Evolutionary conservation across 2,797 vertebrate genomes (phyloP), one percentile per base, ranked within the genome.

Genomic region (Cottoperca gobio): DNA sequence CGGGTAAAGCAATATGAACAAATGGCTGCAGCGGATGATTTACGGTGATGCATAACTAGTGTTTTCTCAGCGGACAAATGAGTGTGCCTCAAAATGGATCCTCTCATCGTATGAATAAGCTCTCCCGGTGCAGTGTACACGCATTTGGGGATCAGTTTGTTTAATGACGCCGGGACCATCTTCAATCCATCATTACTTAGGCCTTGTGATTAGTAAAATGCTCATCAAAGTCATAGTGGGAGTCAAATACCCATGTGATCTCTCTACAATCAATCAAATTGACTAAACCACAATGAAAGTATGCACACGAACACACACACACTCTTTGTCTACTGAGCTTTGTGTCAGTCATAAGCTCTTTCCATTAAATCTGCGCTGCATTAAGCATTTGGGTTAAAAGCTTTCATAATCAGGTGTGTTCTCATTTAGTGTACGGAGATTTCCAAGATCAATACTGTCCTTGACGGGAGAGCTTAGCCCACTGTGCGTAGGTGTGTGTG

Each of bases 341-440:
- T 76, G 70, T 82, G 73, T 76, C 74, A 46, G 66, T 78, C 46
- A 35, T 90, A 92, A 92, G 83, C 90, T 85, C 70, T 87, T 90
- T 83, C 84, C 90, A 86, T 91, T 83, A 85, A 87, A 89, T 71
- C 85, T 83, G 76, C 16, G 70, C 85, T 87, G 85, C 88, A 86
- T 91, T 91, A 90, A 88, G 76, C 89, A 91, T 93, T 91, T 91
- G 88, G 91, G 91, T 92, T 92, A 93, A 94, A 93, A 94, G 91
- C 90, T 90, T 92, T 92, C 79, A 89, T 87, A 90, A 93, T 92
- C 93, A 91, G 89, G 88, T 91, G 78, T 71, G 67, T 62, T 88
- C 83, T 80, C 74, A 76, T 89, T 88, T 86, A 71, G 76, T 35
- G 74, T 50, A 28, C 81, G 65, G 81, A 81, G 82, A 81, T 85